Conservation (phyloP, 2,888 invertebrate species). For the Caenorhabditis sp. region DNA sequence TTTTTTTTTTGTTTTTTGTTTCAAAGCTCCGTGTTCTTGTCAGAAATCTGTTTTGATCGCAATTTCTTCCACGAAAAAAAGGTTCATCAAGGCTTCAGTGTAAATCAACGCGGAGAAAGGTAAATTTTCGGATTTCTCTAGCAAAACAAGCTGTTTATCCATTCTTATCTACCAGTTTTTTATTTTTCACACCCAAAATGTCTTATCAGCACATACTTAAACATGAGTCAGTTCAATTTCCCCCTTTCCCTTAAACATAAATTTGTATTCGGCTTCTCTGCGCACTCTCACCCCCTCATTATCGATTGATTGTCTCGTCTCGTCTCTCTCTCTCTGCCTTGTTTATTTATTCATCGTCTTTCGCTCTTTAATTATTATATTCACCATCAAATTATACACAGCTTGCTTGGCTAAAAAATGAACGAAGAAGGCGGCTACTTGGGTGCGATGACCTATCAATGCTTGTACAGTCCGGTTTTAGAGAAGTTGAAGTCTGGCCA, state of each 20-base stretch:
- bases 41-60: too few species aligned
- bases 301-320: neutral
- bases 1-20: too few species aligned
- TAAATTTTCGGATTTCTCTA: too few species aligned
- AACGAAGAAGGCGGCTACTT: constrained; percentile 65
- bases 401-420: constrained; percentile 31
- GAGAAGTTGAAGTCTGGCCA: constrained; percentile 52
- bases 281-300: neutral
- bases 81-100: too few species aligned
- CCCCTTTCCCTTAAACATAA: neutral
- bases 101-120: too few species aligned
- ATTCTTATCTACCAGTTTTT: too few species aligned
- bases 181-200: too few species aligned
- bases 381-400: too few species aligned
- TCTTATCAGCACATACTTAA: neutral
- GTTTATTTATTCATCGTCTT: neutral
- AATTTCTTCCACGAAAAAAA: too few species aligned
- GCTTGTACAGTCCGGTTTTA: constrained; percentile 61
- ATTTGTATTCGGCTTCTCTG: neutral
- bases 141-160: too few species aligned
- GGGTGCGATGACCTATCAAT: constrained; percentile 67
- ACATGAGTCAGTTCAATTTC: neutral
- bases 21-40: too few species aligned
- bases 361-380: neutral
- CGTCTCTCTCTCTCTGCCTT: too few species aligned